Conservation (phyloP, 1,140 invertebrate genomes). For the Aphis gossypii region DNA sequence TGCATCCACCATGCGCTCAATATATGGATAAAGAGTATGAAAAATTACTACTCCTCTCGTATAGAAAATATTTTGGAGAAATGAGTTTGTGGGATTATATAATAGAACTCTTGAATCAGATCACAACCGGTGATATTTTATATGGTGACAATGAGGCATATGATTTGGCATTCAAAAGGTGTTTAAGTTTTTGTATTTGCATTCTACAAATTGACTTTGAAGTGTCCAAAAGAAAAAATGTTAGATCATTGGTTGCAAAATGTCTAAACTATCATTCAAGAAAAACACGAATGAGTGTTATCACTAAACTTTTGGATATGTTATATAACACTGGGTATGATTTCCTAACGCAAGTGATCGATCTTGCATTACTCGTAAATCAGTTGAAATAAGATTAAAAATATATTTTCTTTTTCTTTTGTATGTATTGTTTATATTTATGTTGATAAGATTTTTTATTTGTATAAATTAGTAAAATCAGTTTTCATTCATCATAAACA, state of each 20-base stretch:
- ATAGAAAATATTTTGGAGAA: neutral
- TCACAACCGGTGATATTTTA: neutral
- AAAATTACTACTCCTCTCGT: neutral
- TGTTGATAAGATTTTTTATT: neutral
- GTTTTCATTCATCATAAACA: no score
- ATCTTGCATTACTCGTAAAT: neutral
- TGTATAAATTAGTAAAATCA: neutral
- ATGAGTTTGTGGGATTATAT: conserved; percentile 36
- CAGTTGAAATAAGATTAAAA: neutral
- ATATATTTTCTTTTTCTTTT: no score
- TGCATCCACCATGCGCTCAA: conserved; percentile 27
- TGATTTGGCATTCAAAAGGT: conserved; percentile 14
- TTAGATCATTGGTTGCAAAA: neutral
- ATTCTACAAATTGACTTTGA: neutral
- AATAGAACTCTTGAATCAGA: neutral
- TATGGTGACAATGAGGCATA: neutral
- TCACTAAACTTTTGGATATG: neutral
- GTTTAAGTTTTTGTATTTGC: neutral
- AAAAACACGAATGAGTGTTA: conserved; percentile 28
- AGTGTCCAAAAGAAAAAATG: neutral
- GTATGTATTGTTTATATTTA: neutral
- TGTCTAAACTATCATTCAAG: conserved; percentile 18
- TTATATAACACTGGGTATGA: no score
- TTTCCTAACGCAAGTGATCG: no score
- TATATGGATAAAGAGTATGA: conserved; percentile 39